phyloP scores from a whole-genome alignment of 2,113 vertebrate genomes.

The Scortum barcoo region DNA sequence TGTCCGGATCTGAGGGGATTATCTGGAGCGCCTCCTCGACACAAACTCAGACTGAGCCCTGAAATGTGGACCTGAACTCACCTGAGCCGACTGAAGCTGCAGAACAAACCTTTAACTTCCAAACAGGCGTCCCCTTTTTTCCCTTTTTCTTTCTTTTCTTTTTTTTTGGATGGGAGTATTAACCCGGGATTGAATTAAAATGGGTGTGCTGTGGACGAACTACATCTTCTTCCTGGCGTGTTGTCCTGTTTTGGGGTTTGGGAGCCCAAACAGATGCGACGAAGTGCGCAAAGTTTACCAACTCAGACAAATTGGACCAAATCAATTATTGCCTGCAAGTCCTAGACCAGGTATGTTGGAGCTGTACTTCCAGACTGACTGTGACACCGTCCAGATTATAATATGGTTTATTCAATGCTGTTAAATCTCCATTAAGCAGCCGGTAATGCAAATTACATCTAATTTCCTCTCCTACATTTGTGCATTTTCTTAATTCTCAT shows the following conservation, averaged over 20 bases:
- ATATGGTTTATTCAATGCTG: not conserved
- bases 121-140: not conserved
- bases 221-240: conserved; percentile 54
- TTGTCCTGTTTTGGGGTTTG: conserved; percentile 36
- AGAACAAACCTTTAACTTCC: conserved; percentile 24
- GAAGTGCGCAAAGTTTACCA: conserved; percentile 90
- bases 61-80: conserved; percentile 65
- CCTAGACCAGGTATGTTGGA: conserved; percentile 85
- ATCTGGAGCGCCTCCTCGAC: not conserved
- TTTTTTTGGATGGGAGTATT: not conserved
- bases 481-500: not conserved
- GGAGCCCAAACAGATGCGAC: conserved; percentile 82
- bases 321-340: conserved; percentile 75
- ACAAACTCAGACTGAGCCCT: not conserved
- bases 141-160: not conserved
- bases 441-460: not conserved
- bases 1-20: not conserved
- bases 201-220: conserved; percentile 39
- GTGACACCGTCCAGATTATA: no score
- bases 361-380: not conserved
- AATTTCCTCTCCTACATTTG: not conserved
- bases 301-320: conserved; percentile 83
- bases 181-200: conserved; percentile 24
- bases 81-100: conserved; percentile 50
- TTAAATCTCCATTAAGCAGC: not conserved